Evolutionary conservation across 37 sponge, comb jelly and placozoan genomes (phyloP), one percentile per base, ranked within the genome.

Genomic region (Tethya wilhelma): DNA sequence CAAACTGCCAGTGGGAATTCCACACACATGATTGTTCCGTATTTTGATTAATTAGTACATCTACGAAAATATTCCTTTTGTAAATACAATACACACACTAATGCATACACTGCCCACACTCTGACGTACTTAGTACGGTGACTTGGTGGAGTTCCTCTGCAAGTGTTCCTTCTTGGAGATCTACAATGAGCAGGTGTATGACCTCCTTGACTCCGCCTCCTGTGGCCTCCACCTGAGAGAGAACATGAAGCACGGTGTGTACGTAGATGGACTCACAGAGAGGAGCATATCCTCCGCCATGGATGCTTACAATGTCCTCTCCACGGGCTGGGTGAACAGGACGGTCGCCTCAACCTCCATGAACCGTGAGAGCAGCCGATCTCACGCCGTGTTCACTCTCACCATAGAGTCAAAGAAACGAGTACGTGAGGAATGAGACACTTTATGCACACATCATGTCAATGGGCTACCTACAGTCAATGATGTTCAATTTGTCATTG

Each of bases 351-450:
- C 88, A 43, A 94, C 95, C 20, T 94, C 95, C 33, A 94, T 94
- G 95, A 94, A 94, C 85, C 32, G 95, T 26, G 95, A 94, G 83
- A 94, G 95, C 66, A 94, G 95, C 55, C 66, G 95, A 33, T 92
- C 91, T 29, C 95, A 94, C 76, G 95, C 95, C 41, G 95, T 94
- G 6, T 94, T 94, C 86, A 90, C 92, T 9, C 77, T 94, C 41
- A 75, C 88, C 31, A 80, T 94, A 23, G 91, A 94, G 60, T 94
- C 91, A n/a, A 90, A 94, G 84, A 83, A 64, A 49, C 87, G 81
- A 46, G 86, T 85, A 65, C 1, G 77, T 69, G 20, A n/a, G n/a
- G n/a, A n/a, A n/a, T n/a, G n/a, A n/a, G n/a, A 17, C 28, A 14
- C n/a, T 33, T n/a, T 33, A 22, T 33, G 7, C 63, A 8, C 63